phyloP scores from a whole-genome alignment of 2,113 vertebrate genomes.

The Callipepla squamata region DNA sequence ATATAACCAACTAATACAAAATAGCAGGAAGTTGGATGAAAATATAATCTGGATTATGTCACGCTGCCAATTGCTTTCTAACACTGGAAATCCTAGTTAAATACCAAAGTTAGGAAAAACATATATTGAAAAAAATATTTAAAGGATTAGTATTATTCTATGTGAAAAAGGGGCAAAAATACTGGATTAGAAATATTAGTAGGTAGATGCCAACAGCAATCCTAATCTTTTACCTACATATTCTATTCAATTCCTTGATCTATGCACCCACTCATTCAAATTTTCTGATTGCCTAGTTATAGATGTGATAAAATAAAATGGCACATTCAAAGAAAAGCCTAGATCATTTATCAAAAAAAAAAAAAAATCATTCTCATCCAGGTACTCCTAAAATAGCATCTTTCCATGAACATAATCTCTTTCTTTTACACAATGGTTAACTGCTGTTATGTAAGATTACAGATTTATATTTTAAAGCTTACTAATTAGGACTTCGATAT shows the following conservation, averaged over 20 bases:
- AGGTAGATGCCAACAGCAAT: background rate
- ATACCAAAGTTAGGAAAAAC: background rate
- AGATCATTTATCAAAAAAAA: background rate
- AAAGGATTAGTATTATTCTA: accelerated
- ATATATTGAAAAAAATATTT: background rate
- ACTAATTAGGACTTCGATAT: background rate
- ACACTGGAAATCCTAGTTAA: background rate
- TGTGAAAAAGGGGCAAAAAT: background rate
- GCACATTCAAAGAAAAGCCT: background rate
- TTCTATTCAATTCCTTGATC: background rate
- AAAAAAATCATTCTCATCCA: background rate
- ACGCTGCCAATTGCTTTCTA: background rate
- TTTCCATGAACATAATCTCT: background rate
- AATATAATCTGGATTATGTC: background rate
- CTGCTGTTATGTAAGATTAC: background rate
- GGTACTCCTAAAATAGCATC: background rate
- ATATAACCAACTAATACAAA: background rate
- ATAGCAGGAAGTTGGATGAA: background rate
- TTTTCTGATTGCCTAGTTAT: background rate
- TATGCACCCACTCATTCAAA: background rate
- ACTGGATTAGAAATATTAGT: background rate
- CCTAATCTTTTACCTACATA: background rate
- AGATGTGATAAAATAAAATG: background rate
- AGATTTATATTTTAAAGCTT: background rate
- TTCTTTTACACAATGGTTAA: background rate